A percentile compares a stretch with the other conserved stretches of the same genome.
Evolutionary conservation across 2,888 invertebrate genomes (phyloP).

Genomic region (Germaria angustata): DNA sequence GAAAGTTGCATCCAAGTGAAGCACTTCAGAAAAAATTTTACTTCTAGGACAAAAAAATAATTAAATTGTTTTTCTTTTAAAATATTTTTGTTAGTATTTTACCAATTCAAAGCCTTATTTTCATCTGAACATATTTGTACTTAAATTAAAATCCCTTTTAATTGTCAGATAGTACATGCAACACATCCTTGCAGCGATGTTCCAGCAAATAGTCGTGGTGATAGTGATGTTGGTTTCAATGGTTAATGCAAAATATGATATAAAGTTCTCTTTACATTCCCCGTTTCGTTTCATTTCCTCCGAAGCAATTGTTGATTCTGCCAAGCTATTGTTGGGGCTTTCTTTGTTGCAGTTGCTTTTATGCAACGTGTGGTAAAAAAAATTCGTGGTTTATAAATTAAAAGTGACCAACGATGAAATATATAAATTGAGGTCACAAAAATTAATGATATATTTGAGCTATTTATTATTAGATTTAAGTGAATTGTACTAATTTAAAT

Average conservation of each 20-base stretch:
- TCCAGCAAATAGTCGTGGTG: background rate
- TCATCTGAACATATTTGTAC: too few species aligned
- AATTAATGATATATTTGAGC: background rate
- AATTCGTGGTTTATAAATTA: background rate
- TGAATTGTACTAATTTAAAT: too few species aligned
- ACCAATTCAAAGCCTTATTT: too few species aligned
- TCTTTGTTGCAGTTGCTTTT: background rate
- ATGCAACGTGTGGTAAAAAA: background rate
- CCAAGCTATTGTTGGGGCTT: background rate
- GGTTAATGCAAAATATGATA: slow-evolving; percentile 16
- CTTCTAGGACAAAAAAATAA: too few species aligned
- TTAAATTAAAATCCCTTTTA: background rate
- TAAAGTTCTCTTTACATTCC: background rate
- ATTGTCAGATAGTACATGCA: background rate
- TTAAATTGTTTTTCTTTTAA: too few species aligned
- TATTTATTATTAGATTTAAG: background rate
- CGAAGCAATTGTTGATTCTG: background rate
- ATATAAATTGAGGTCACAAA: background rate
- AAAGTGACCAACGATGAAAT: background rate
- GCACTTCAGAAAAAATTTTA: too few species aligned
- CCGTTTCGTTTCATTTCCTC: background rate
- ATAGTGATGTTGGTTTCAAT: background rate
- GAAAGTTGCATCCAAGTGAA: too few species aligned
- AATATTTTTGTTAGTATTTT: too few species aligned
- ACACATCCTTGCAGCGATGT: background rate